Evolutionary conservation across 2,888 invertebrate genomes (phyloP), one percentile per base, ranked within the genome.

Genomic region (Nymphalis polychloros): DNA sequence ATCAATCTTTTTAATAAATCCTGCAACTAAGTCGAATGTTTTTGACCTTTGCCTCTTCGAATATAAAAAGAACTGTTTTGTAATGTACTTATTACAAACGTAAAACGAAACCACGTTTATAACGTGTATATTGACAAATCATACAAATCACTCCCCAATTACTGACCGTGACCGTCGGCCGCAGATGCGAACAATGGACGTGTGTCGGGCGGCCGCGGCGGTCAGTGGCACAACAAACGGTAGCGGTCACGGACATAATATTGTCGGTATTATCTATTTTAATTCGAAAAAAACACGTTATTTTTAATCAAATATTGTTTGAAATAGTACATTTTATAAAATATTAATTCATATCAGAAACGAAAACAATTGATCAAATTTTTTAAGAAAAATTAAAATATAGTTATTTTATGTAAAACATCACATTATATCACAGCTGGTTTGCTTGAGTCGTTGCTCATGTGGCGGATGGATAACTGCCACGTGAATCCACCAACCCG

Each of bases 121-220:
- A 41, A 41, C 57, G 17, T 41, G 13, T 41, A n/a, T 57, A 57
- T 57, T 57, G 57, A 57, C 57, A 57, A 57, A 57, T 57, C 41
- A 57, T 57, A 41, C 57, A 83, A 90, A 85, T 89, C 84, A 88
- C 81, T 82, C 81, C 78, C 78, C 85, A 87, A 84, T 85, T 82
- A 88, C 72, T 72, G 75, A 77, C 76, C 78, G 77, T 82, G 83
- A 82, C 82, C 77, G 77, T 76, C 79, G 76, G 71, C 70, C 68
- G 73, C 73, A 74, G 77, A 74, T 72, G 70, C 76, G 72, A 77
- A 79, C 77, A 79, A 80, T 77, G 76, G 68, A 60, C 64, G 70
- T 72, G 68, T 68, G 63, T 68, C 59, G 68, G 69, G 41, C 50
- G 64, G 23, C 53, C 8, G 57, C 8, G 53, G 53, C 72, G 72